A percentile compares a stretch with the other conserved stretches of the same genome.
These are phyloP conservation scores for Drosophila mulleri DNA, from an alignment of 2,888 invertebrate species.

Conservation along the genomic window DNA sequence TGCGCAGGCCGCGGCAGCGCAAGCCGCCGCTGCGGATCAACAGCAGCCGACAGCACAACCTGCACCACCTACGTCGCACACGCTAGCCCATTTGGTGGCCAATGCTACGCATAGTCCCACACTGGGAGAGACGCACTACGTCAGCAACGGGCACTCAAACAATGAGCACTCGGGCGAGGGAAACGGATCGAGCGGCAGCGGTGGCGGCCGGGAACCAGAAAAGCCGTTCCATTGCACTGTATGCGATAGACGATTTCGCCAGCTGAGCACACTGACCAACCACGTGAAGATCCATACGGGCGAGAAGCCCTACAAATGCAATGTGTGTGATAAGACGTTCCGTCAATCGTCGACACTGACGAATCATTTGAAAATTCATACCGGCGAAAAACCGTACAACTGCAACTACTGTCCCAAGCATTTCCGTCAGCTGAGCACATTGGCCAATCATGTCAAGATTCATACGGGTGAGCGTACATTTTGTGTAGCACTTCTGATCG, in stretches of 20 bases:
- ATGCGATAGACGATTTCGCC: constrained; percentile 85
- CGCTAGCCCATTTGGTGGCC: constrained; percentile 78
- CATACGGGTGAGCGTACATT: constrained; percentile 83
- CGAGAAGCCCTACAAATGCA: constrained; percentile 85
- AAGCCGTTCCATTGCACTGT: constrained; percentile 85
- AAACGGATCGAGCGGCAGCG: constrained; percentile 64
- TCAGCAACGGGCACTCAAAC: constrained; percentile 68
- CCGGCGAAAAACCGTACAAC: constrained; percentile 85
- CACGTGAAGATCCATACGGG: constrained; percentile 85
- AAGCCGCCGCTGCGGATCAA: constrained; percentile 82
- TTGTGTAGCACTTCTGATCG: background rate
- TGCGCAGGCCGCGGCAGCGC: constrained; percentile 83
- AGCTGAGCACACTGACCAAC: constrained; percentile 85
- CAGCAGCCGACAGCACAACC: constrained; percentile 55
- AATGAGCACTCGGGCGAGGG: constrained; percentile 62
- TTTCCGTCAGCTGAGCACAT: constrained; percentile 85
- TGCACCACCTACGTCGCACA: constrained; percentile 64
- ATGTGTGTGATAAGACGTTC: constrained; percentile 85
- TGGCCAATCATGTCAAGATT: constrained; percentile 85
- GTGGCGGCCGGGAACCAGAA: constrained; percentile 74
- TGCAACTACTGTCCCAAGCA: constrained; percentile 85
- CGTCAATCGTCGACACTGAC: constrained; percentile 85
- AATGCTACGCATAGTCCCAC: constrained; percentile 80
- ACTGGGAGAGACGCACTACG: constrained; percentile 69
- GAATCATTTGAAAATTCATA: constrained; percentile 85